These are phyloP conservation scores for Drosophila chauvacae DNA, from an alignment of 1,140 invertebrate genomes.

Conservation along the genomic window DNA sequence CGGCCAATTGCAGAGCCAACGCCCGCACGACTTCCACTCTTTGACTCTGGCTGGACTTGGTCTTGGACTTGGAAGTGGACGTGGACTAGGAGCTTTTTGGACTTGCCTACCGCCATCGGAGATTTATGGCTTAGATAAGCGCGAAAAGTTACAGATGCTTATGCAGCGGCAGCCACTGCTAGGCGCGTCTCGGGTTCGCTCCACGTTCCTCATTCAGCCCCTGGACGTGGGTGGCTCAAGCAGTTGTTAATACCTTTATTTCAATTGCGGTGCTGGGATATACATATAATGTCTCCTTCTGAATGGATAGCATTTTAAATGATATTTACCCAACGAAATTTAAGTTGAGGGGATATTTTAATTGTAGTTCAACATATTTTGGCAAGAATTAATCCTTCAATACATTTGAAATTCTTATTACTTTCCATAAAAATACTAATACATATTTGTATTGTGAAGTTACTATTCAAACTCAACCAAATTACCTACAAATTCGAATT, in stretches of 20 bases:
- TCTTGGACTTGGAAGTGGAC: slow-evolving; percentile 44
- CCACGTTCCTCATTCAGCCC: slow-evolving; percentile 44
- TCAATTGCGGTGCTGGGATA: neutral
- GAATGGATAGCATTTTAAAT: neutral
- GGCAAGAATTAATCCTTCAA: neutral
- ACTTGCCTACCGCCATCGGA: slow-evolving; percentile 80
- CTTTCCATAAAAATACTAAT: too few relatives aligned
- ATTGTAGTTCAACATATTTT: neutral
- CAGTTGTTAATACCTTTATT: slow-evolving; percentile 9
- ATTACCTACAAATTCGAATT: too few relatives aligned
- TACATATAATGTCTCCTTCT: neutral
- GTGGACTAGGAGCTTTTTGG: slow-evolving; percentile 53
- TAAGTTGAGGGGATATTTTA: neutral
- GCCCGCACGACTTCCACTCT: slow-evolving; percentile 71
- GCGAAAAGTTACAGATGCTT: slow-evolving; percentile 82
- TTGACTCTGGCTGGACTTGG: slow-evolving; percentile 39
- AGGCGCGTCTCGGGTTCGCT: slow-evolving; percentile 58
- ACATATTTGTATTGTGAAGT: too few relatives aligned
- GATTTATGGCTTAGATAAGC: slow-evolving; percentile 82
- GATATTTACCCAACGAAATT: neutral
- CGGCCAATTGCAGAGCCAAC: slow-evolving; percentile 62
- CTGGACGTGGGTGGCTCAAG: slow-evolving; percentile 53
- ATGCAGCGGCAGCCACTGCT: slow-evolving; percentile 78
- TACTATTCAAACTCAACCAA: too few relatives aligned
- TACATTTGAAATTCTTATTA: too few relatives aligned